Evolutionary conservation across 2,888 invertebrate genomes (phyloP).

Genomic region (Ophion ellenae): DNA sequence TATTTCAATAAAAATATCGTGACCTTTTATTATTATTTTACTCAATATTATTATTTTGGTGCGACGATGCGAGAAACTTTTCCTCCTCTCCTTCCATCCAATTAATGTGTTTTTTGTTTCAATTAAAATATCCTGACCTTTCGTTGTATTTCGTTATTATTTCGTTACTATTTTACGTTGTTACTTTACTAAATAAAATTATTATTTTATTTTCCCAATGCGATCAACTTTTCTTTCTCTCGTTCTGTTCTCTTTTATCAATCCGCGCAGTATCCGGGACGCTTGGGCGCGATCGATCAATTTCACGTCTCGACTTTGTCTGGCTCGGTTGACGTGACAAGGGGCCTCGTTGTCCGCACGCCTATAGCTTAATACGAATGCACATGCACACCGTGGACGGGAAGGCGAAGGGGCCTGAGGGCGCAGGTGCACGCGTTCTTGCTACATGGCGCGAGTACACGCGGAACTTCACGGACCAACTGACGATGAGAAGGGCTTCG

Average conservation of each 20-base stretch:
- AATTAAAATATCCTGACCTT: background rate
- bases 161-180: background rate
- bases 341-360: slow-evolving; percentile 5
- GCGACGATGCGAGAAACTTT: too few relatives aligned
- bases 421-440: slow-evolving; percentile 42
- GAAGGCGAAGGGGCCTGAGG: background rate
- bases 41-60: too few relatives aligned
- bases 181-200: background rate
- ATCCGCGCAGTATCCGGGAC: background rate
- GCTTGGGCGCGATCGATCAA: slow-evolving; percentile 45
- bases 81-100: background rate
- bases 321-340: slow-evolving; percentile 35
- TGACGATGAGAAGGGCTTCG: slow-evolving; percentile 78
- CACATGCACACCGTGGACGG: background rate
- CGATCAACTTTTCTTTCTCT: background rate
- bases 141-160: too few relatives aligned
- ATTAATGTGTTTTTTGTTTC: background rate
- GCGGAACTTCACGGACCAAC: slow-evolving; percentile 70
- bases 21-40: too few relatives aligned
- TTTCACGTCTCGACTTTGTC: slow-evolving; percentile 37
- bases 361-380: background rate
- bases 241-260: background rate
- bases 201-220: background rate
- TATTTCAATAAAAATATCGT: too few relatives aligned
- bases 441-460: slow-evolving; percentile 43